A percentile compares a stretch with the other conserved stretches of the same genome.
These are phyloP conservation scores for Didymodactylos carnosus DNA, from an alignment of 2,888 invertebrate genomes.

Conservation along the genomic window DNA sequence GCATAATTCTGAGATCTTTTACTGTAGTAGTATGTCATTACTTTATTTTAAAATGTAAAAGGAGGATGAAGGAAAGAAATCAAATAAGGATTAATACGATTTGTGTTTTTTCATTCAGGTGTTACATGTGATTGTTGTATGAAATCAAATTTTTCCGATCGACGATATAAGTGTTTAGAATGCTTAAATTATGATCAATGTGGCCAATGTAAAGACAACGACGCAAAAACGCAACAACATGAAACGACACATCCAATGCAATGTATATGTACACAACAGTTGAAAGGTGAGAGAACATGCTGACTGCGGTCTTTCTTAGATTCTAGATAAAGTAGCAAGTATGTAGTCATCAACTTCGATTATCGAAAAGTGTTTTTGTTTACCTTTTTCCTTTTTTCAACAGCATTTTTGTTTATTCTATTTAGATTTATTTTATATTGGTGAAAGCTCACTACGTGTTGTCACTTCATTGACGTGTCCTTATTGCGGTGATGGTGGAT, in stretches of 20 bases:
- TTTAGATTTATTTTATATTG: constrained; percentile 77
- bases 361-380: neutral
- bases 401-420: neutral
- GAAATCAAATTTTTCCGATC: constrained; percentile 86
- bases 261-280: constrained; percentile 40
- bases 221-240: constrained; percentile 45
- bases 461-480: constrained; percentile 79
- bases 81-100: no score
- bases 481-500: constrained; percentile 85
- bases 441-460: constrained; percentile 48
- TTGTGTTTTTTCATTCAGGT: constrained; percentile 44
- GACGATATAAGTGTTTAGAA: constrained; percentile 91
- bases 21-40: no score
- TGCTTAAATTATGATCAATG: constrained; percentile 98
- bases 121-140: constrained; percentile 98
- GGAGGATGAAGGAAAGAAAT: no score
- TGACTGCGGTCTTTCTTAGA: no score
- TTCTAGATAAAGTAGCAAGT: neutral
- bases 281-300: no score
- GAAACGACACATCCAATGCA: constrained; percentile 94
- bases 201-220: constrained; percentile 71
- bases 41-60: no score
- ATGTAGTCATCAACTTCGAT: neutral
- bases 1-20: no score
- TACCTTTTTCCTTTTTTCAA: neutral